Conservation (phyloP, 2,113 vertebrate genomes). For the Bubo blakistoni region DNA sequence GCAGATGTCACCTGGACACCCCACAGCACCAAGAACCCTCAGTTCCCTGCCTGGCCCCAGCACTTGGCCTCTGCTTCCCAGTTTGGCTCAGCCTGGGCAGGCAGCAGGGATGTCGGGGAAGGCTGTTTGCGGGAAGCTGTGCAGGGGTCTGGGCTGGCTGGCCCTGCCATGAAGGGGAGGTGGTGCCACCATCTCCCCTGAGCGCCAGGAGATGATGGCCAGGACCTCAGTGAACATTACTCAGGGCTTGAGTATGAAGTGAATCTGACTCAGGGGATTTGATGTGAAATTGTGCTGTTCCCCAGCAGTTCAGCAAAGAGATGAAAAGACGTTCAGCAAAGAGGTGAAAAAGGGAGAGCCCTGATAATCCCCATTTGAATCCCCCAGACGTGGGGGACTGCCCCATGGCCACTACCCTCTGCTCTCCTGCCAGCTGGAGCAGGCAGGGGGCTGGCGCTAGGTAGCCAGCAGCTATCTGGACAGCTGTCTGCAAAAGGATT, state of each 20-base stretch:
- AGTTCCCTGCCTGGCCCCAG: rapidly evolving
- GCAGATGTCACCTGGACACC: neutral
- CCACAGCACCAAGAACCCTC: neutral
- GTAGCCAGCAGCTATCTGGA: neutral
- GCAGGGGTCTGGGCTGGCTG: neutral
- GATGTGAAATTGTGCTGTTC: neutral
- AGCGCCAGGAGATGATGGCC: neutral
- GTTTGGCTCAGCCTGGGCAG: neutral
- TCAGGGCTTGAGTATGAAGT: neutral
- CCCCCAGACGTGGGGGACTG: neutral
- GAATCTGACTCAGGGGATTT: neutral
- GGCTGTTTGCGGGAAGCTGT: neutral
- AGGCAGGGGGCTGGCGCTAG: neutral
- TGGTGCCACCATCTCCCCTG: neutral
- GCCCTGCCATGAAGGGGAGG: neutral
- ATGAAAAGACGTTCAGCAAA: neutral
- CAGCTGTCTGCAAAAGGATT: neutral
- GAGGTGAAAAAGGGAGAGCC: neutral
- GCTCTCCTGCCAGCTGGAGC: neutral
- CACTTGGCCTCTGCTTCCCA: neutral
- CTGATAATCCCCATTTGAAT: neutral
- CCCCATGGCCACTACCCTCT: neutral
- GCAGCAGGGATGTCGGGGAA: neutral
- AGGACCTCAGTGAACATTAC: neutral
- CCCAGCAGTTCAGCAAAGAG: neutral